Evolutionary conservation across 2,888 invertebrate species (phyloP), one percentile per base, ranked within the genome.

Genomic region (Melinopterus prodromus): DNA sequence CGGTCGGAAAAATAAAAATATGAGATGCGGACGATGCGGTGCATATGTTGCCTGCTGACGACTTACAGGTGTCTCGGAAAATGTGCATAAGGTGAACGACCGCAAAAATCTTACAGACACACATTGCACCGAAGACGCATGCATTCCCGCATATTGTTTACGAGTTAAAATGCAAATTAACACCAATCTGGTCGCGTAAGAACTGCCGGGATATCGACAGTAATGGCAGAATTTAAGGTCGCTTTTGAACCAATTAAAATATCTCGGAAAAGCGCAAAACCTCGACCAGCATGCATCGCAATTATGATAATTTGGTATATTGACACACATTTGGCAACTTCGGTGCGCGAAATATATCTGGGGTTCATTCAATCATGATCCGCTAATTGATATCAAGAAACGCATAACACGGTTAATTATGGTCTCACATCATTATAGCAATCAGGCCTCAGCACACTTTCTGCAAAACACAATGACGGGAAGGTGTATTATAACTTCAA

Each of bases 91-190:
- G 53, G 53, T 53, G 53, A 53, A 53, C 53, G 53, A 53, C 53
- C 53, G 53, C 53, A 53, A 53, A 53, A 53, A 53, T 53, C 53
- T 53, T 53, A 53, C 53, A 53, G 53, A 53, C 53, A 53, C 53
- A 53, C 53, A 53, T 53, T 53, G 53, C 53, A 53, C 53, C 53
- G 53, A 53, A 53, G 53, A 53, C 5, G 53, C 53, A 53, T 53
- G 53, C 53, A 12, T 53, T 12, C 12, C 53, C 7, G 7, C 7
- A 53, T 53, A 53, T 53, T 53, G 53, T 53, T 53, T 53, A 53
- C 53, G 12, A 12, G 2, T 53, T 53, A 53, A 53, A 53, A 53
- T 53, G 53, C 53, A 53, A 53, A 53, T 53, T 53, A 7, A 53
- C 12, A 4, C 53, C 9, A 7, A 53, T 53, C 53, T 53, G 53